Conservation (phyloP, 1,140 invertebrate genomes). For the Planococcus citri region DNA sequence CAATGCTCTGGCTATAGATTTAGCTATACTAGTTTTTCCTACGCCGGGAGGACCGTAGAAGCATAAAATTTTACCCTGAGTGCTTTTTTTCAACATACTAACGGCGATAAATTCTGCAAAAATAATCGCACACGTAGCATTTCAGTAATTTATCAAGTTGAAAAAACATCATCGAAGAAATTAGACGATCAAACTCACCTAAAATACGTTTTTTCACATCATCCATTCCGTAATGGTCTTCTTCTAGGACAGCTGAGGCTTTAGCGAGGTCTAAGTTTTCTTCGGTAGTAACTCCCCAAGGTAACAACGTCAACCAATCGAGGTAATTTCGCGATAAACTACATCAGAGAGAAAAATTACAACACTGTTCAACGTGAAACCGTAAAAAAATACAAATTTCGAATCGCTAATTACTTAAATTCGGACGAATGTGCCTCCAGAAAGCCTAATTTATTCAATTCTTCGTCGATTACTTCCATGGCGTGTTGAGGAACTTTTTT, state of each 20-base stretch:
- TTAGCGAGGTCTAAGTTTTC: slow-evolving; percentile 82
- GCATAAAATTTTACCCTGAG: slow-evolving; percentile 97
- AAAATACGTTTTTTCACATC: slow-evolving; percentile 98
- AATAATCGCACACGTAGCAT: slow-evolving; percentile 24
- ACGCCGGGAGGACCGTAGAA: slow-evolving; percentile 98
- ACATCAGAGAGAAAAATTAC: slow-evolving; percentile 28
- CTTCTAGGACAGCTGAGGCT: slow-evolving; percentile 78
- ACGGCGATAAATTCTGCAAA: slow-evolving; percentile 92
- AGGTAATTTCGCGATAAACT: slow-evolving; percentile 96
- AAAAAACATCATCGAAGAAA: not conserved
- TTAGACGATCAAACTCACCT: slow-evolving; percentile 33
- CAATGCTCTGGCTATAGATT: slow-evolving; percentile 87
- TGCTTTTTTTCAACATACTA: slow-evolving; percentile 84
- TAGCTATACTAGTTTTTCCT: slow-evolving; percentile 94
- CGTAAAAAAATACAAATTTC: no score
- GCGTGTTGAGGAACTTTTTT: slow-evolving; percentile 78
- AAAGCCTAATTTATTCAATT: slow-evolving; percentile 87
- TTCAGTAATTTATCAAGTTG: slow-evolving; percentile 22
- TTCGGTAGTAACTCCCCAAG: slow-evolving; percentile 87
- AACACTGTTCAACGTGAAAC: no score
- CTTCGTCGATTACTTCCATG: slow-evolving; percentile 93
- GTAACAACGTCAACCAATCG: slow-evolving; percentile 94
- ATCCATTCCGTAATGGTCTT: slow-evolving; percentile 99
- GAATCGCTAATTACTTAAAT: slow-evolving; percentile 69
- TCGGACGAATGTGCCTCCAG: slow-evolving; percentile 97